Base-by-base conservation (phyloP, 2,113 vertebrate genomes). In the Odontophorus gujanensis region DNA sequence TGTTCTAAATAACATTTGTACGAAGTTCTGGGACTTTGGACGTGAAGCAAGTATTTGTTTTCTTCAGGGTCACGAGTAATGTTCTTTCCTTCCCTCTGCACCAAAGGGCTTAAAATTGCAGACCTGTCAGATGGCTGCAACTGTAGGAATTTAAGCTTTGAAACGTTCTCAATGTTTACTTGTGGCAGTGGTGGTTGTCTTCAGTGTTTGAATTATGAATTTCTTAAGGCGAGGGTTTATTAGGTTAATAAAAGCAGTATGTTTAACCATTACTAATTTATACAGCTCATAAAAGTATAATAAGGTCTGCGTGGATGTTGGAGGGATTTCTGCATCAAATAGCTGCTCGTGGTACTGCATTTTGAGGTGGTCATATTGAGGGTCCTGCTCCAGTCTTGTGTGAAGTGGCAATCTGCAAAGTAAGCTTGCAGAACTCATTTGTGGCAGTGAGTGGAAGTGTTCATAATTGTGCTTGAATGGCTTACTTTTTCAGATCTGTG, bases 1-100 rank as follows among this genome's bases (percentile, higher is more conserved):
- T 85, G 47, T 87, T 91, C 87, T 90, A 24, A 91, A 80, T 32
- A 59, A 26, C 73, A 7, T 92, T 90, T 94, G 42, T 47, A 1
- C 81, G 63, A 84, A 83, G 19, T 83, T 91, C 59, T 83, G 72
- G 93, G 68, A 82, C 79, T 92, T 91, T 96, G 93, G 93, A 88
- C 87, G 61, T 87, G 94, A 92, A 90, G 73, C 85, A 95, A 95
- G 68, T 85, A 85, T 95, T 95, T 92, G 91, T 96, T 95, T 96
- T 93, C 81, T 59, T 87, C 65, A 19, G 85, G 81, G 82, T 95
- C 92, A 65, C 16, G 24, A 92, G 87, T 63, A 71, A 83, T 78
- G 79, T 91, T 88, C 89, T 87, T 92, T 77, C 72, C 75, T 80
- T 87, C 25, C 78, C 83, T 68, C 68, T 59, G 82, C 68, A 91